A percentile compares a stretch with the other conserved stretches of the same genome.
Conservation (phyloP, 2,113 vertebrate species). For the Platysteira castanea region DNA sequence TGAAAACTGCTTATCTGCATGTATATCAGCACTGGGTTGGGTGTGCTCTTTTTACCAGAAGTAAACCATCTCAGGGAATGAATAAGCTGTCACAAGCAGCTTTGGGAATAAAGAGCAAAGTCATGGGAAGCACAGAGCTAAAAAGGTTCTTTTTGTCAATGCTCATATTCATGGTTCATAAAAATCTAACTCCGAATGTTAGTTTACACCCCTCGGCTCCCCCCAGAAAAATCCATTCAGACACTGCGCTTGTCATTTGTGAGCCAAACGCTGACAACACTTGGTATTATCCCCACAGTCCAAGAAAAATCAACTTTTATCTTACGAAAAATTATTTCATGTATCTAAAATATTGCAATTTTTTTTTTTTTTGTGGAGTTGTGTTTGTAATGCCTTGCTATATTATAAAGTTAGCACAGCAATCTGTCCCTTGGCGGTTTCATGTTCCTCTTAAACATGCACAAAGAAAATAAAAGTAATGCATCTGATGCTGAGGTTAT, state of each 20-base stretch:
- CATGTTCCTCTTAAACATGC: neutral
- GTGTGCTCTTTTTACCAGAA: constrained; percentile 4
- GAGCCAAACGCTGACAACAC: neutral
- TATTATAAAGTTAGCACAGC: neutral
- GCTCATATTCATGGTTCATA: neutral
- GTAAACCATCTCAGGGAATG: neutral
- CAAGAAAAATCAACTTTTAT: neutral
- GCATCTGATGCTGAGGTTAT: neutral
- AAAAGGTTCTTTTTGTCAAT: neutral
- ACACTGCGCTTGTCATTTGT: neutral
- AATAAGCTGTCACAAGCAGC: neutral
- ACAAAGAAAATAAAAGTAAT: neutral
- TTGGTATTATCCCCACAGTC: neutral
- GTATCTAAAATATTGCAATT: neutral
- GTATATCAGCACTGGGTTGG: neutral
- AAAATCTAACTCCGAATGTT: constrained; percentile 1
- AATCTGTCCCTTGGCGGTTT: neutral
- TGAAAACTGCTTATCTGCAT: neutral
- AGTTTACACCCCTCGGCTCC: neutral
- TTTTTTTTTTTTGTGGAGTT: neutral
- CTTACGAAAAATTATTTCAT: neutral
- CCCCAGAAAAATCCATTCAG: neutral
- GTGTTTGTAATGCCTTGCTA: neutral
- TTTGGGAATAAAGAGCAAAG: neutral
- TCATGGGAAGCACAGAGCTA: neutral